Evolutionary conservation across 1,140 invertebrate genomes (phyloP).

Genomic region (Fopius arisanus): DNA sequence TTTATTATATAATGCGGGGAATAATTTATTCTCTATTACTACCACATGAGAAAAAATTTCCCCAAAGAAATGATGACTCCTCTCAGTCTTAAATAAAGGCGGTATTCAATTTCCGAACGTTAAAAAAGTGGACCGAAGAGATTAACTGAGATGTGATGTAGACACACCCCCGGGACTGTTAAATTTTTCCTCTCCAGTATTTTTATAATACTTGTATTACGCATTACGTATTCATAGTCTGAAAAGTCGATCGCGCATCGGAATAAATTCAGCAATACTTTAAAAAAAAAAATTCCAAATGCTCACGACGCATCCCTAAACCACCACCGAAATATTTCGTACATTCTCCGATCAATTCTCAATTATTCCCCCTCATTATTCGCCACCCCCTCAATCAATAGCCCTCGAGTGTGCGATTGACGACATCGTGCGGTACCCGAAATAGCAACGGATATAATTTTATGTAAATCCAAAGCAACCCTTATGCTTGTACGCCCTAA

Average conservation of each 20-base stretch:
- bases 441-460: conserved; percentile 50
- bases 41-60: too few relatives aligned
- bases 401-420: background rate
- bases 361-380: background rate
- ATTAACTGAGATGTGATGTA: background rate
- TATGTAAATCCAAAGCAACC: conserved; percentile 57
- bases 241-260: background rate
- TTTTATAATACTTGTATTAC: background rate
- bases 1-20: too few relatives aligned
- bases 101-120: background rate
- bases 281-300: too few relatives aligned
- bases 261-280: background rate
- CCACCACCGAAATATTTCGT: too few relatives aligned
- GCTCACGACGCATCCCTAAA: too few relatives aligned
- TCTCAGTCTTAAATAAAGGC: background rate
- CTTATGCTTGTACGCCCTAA: conserved; percentile 50
- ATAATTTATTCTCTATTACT: too few relatives aligned
- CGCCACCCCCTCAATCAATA: background rate
- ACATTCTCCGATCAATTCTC: background rate
- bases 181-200: background rate
- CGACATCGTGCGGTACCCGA: conserved; percentile 23
- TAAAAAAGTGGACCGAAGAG: background rate
- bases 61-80: background rate
- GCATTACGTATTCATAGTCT: conserved; percentile 11
- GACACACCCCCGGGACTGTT: conserved; percentile 1